Conservation (phyloP, 2,888 invertebrate species). For the Luperina testacea region DNA sequence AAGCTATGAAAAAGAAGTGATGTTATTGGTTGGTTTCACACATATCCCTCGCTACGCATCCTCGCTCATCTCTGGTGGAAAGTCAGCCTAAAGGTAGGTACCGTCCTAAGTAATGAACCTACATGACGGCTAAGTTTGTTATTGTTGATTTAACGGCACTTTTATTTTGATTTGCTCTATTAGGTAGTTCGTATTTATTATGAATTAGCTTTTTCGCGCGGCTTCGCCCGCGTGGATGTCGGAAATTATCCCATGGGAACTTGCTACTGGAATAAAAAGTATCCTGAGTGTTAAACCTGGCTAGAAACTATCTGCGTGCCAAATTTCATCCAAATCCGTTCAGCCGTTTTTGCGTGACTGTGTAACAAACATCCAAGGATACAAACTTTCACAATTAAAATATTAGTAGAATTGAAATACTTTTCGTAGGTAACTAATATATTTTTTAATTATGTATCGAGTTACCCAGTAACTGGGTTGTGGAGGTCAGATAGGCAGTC, state of each 20-base stretch:
- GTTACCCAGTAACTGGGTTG: not conserved
- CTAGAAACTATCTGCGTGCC: no score
- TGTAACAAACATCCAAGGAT: no score
- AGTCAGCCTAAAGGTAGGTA: not conserved
- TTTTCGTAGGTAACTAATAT: not conserved
- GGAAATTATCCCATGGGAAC: not conserved
- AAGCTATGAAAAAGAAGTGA: no score
- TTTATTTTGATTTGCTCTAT: not conserved
- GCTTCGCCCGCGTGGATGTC: not conserved
- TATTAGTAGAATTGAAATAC: not conserved
- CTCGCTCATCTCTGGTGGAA: no score
- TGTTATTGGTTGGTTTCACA: no score
- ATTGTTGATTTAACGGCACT: not conserved
- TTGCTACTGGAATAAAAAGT: not conserved
- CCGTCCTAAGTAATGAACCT: not conserved
- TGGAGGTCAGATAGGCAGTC: no score
- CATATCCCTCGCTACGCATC: no score
- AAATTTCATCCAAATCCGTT: no score
- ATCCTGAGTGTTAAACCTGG: no score
- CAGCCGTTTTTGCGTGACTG: no score
- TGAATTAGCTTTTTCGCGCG: not conserved
- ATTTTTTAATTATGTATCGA: not conserved
- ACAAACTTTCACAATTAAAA: no score
- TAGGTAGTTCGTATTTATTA: not conserved
- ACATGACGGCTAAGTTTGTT: not conserved